These are phyloP conservation scores for Vulpes ferrilata DNA, from an alignment of 2,113 vertebrate species.

Conservation along the genomic window DNA sequence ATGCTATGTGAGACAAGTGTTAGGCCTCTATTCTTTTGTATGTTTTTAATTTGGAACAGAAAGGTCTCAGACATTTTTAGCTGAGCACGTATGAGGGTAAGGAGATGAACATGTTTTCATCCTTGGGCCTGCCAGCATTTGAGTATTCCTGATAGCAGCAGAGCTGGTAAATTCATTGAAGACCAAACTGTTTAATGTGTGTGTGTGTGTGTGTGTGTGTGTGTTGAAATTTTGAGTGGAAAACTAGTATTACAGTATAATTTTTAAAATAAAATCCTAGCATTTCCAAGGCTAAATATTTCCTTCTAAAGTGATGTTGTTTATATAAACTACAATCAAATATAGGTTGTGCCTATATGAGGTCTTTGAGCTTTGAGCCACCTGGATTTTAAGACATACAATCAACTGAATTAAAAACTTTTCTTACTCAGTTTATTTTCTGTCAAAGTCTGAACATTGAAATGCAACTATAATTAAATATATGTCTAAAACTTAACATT, in stretches of 20 bases:
- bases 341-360: background rate
- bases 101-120: background rate
- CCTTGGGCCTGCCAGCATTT: background rate
- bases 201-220: background rate
- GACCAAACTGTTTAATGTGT: background rate
- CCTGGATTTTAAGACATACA: background rate
- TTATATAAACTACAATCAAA: slow-evolving; percentile 12
- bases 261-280: background rate
- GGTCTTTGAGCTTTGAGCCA: background rate
- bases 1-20: background rate
- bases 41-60: background rate
- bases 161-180: background rate
- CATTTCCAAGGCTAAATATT: background rate
- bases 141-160: background rate
- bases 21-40: background rate
- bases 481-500: background rate
- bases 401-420: background rate
- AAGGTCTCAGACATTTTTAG: background rate
- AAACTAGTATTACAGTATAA: background rate
- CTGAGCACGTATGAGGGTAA: background rate
- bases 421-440: background rate
- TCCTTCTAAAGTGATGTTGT: slow-evolving; percentile 38
- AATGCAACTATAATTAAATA: background rate
- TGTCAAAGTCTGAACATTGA: background rate
- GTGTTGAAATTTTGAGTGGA: background rate